These are phyloP conservation scores for Cebidichthys violaceus DNA, from an alignment of 2,113 vertebrate species.

Conservation along the genomic window DNA sequence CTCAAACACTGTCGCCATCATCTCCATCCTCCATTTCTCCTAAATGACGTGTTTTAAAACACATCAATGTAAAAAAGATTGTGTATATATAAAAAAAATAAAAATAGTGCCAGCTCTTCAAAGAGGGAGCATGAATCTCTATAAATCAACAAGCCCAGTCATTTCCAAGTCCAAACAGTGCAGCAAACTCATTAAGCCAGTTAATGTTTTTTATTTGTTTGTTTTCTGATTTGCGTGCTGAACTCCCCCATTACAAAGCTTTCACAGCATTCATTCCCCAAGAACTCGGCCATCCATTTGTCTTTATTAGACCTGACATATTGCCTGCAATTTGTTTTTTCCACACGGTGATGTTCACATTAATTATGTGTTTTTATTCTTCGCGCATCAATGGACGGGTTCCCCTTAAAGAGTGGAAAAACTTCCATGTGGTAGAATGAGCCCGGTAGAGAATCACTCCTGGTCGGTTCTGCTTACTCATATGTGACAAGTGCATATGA, in stretches of 20 bases:
- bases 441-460: slow-evolving; percentile 30
- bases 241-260: slow-evolving; percentile 21
- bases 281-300: slow-evolving; percentile 21
- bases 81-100: slow-evolving; percentile 2
- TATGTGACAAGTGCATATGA: slow-evolving; percentile 38
- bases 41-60: background rate
- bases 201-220: slow-evolving; percentile 1
- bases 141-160: slow-evolving; percentile 2
- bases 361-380: slow-evolving; percentile 45
- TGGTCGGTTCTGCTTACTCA: slow-evolving; percentile 33
- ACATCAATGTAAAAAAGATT: background rate
- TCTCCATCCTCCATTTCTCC: background rate
- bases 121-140: slow-evolving; percentile 14
- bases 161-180: slow-evolving; percentile 24
- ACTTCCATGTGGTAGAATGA: slow-evolving; percentile 33
- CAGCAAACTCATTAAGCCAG: slow-evolving; percentile 35
- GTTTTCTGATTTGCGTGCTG: slow-evolving; percentile 30
- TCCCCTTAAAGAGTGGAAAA: slow-evolving; percentile 8
- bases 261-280: slow-evolving; percentile 20
- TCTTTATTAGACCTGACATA: slow-evolving; percentile 40
- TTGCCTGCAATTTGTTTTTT: slow-evolving; percentile 30
- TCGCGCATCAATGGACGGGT: slow-evolving; percentile 42
- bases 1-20: background rate
- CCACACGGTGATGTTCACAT: slow-evolving; percentile 32
- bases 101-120: background rate